Base-by-base conservation (phyloP, 2,888 invertebrate species). In the Andricus quercusramuli region DNA sequence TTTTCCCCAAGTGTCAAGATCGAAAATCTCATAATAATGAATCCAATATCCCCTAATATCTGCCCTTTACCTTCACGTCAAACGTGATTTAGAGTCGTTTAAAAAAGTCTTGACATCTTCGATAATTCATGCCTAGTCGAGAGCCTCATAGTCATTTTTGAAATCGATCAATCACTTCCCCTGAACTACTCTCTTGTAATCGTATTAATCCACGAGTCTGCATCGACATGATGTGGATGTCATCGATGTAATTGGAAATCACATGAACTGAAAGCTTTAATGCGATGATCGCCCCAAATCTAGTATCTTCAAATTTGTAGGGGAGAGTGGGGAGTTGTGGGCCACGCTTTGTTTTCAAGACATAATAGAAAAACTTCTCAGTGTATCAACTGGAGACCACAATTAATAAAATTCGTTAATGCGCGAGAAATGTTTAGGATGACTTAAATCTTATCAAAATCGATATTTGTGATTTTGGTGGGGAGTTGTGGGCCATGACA, bases 241-340 rank as follows among this genome's bases (percentile, higher is more conserved):
- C 70, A 70, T 51, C 51, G 47, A 51, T 70, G 70, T 70, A 70
- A 70, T 70, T 70, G 70, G 29, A 70, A 51, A 51, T 70, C 25
- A 29, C 70, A 20, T 51, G 47, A 68, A 68, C 51, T 51, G 51
- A 51, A 51, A 47, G 68, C 68, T 68, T 44, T 22, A 2, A 22
- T 44, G 37, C 1, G 37, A 37, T 37, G 8, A 37, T 22, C 47
- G 17, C n/a, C 65, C 17, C 5, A 67, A 41, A 67, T 68, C 44
- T 47, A 17, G 20, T 22, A 29, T 4, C 29, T 6, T 47, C 6
- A 68, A 29, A 47, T 68, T 68, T 22, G 20, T n/a, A n/a, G n/a
- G n/a, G n/a, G n/a, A n/a, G n/a, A n/a, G n/a, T n/a, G n/a, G n/a
- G n/a, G n/a, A n/a, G n/a, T n/a, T n/a, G n/a, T n/a, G n/a, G n/a